These are phyloP conservation scores for Dendrolimus punctatus DNA, from an alignment of 1,140 invertebrate genomes.

Conservation along the genomic window DNA sequence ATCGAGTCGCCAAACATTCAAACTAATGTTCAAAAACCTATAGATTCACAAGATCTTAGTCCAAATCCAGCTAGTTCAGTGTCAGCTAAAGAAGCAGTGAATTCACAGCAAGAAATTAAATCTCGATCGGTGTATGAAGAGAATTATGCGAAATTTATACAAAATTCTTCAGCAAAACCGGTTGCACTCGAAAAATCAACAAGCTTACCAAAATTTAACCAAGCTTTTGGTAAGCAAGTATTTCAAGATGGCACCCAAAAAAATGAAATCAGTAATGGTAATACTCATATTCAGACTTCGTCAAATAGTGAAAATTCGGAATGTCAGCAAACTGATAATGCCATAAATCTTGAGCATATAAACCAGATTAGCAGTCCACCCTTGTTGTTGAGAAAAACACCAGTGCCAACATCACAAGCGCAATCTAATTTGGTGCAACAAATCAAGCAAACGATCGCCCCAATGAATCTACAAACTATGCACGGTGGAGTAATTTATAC, in stretches of 20 bases:
- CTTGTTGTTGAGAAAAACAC: constrained; percentile 53
- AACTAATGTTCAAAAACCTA: constrained; percentile 24
- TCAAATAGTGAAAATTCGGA: constrained; percentile 31
- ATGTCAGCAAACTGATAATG: constrained; percentile 37
- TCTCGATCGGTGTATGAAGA: constrained; percentile 71
- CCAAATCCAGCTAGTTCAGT: constrained; percentile 17
- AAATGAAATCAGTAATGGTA: constrained; percentile 35
- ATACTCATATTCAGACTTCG: constrained; percentile 30
- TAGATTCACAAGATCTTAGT: constrained; percentile 39
- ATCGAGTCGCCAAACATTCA: constrained; percentile 46
- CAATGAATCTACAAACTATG: constrained; percentile 73
- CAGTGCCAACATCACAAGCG: constrained; percentile 35
- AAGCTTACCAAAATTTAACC: constrained; percentile 82
- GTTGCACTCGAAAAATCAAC: constrained; percentile 44
- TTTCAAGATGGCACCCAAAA: constrained; percentile 69
- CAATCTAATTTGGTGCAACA: constrained; percentile 58
- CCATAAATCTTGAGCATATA: constrained; percentile 55
- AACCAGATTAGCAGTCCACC: constrained; percentile 57
- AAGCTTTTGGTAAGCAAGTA: constrained; percentile 81
- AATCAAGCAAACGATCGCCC: constrained; percentile 61
- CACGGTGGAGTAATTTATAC: constrained; percentile 76
- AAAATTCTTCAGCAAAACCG: constrained; percentile 52
- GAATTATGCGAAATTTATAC: constrained; percentile 71
- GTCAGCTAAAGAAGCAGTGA: constrained; percentile 23
- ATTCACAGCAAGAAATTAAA: constrained; percentile 59